Evolutionary conservation across 2,113 vertebrate species (phyloP), one percentile per base, ranked within the genome.

Genomic region (Embiotoca jacksoni): DNA sequence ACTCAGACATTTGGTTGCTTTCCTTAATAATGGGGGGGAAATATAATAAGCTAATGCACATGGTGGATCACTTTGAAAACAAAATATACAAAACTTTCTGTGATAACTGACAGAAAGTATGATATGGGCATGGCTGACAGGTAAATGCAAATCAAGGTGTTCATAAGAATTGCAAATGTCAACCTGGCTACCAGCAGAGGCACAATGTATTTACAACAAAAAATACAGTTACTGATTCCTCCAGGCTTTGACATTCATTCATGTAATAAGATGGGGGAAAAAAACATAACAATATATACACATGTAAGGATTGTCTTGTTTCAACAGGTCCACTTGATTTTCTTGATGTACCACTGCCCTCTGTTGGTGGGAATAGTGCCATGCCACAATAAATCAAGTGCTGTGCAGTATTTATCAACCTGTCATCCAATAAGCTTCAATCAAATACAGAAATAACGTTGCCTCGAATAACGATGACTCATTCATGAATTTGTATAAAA

Each of bases 331-430:
- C 4, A 7, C 13, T 56, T 11, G 3, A 14, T 31, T 50, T 66
- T 30, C 23, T 49, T 50, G 63, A 3, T 69, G 49, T 39, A 32
- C 14, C 55, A 46, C 79, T 74, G 14, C 81, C 84, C 77, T 70
- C 91, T 86, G 59, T 15, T 75, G 88, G 72, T 37, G 3, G 39
- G 4, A 59, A 11, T 0, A 1, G 59, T 14, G 39, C 66, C 3
- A 16, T 74, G 56, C 80, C 61, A 30, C 15, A 30, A 54, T n/a
- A 10, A 55, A 53, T 10, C 6, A 52, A 46, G 62, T 41, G 37
- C 33, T 4, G 32, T 33, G 2, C 31, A 11, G 1, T 3, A 3
- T 15, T 37, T 15, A 36, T 30, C 0, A 5, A 39, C 33, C 8
- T 16, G 14, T n/a, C 14, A 16, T 16, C 14, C 6, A 41, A 35